Evolutionary conservation across 1,140 invertebrate species (phyloP).

Genomic region (Orius insidiosus): DNA sequence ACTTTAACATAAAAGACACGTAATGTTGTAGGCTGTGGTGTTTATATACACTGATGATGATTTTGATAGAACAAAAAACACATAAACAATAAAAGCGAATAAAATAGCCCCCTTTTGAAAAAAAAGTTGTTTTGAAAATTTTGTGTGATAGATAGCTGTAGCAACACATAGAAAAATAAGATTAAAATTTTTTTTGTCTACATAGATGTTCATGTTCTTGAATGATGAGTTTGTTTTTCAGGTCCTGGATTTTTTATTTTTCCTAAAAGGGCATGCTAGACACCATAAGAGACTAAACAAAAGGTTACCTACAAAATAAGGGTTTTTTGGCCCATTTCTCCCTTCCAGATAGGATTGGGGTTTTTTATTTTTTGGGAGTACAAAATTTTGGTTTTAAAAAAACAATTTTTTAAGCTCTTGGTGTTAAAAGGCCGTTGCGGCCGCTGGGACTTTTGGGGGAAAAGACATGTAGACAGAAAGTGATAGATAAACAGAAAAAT

Average conservation of each 20-base stretch:
- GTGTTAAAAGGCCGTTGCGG: too few species aligned
- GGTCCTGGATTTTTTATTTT: neutral
- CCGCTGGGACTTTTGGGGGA: neutral
- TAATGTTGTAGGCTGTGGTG: neutral
- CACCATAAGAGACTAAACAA: too few species aligned
- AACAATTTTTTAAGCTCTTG: too few species aligned
- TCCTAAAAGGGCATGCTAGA: too few species aligned
- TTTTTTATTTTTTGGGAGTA: too few species aligned
- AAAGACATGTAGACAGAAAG: neutral
- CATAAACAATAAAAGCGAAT: conserved; percentile 5
- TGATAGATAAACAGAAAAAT: conserved; percentile 2
- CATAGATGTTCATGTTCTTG: conserved; percentile 1
- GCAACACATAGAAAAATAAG: conserved; percentile 3
- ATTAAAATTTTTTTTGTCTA: conserved; percentile 1
- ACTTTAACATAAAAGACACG: neutral
- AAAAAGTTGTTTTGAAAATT: too few species aligned
- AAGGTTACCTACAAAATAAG: too few species aligned
- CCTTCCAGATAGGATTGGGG: too few species aligned
- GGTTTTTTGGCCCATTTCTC: too few species aligned
- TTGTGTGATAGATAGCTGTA: neutral
- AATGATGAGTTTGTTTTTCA: neutral
- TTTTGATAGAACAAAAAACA: conserved; percentile 2
- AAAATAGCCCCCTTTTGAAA: conserved; percentile 1
- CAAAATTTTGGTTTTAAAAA: too few species aligned
- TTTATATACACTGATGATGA: conserved; percentile 10